A percentile compares a stretch with the other conserved stretches of the same genome.
These are phyloP conservation scores for Clistopyga incitator DNA, from an alignment of 2,888 invertebrate species.

Conservation along the genomic window DNA sequence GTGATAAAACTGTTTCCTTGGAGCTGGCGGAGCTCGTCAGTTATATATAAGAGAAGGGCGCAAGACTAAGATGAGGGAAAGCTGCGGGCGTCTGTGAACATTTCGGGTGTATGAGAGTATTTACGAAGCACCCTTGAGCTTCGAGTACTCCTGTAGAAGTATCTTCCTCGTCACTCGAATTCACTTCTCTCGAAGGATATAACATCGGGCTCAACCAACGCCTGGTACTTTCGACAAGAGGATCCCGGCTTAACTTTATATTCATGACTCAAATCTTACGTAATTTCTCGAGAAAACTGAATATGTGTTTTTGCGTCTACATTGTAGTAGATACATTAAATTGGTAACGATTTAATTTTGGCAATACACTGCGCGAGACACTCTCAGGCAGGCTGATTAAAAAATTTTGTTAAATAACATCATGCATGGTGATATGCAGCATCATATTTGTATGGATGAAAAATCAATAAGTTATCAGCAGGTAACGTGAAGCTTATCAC, in stretches of 20 bases:
- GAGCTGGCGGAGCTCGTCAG: neutral
- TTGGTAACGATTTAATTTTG: neutral
- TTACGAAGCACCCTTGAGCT: conserved; percentile 49
- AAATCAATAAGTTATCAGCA: neutral
- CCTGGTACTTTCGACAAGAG: conserved; percentile 2
- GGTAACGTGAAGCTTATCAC: neutral
- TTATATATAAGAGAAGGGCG: conserved; percentile 11
- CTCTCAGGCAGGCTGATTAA: neutral
- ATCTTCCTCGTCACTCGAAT: conserved; percentile 47
- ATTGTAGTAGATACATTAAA: too few relatives aligned
- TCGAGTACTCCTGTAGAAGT: conserved; percentile 39
- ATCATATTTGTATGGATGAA: neutral
- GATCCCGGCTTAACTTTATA: conserved; percentile 38
- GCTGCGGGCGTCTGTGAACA: conserved; percentile 19
- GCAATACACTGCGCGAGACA: neutral
- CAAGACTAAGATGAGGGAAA: neutral
- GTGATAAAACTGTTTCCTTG: conserved; percentile 29
- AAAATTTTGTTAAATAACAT: neutral
- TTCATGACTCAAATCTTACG: conserved; percentile 40
- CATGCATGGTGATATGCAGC: neutral
- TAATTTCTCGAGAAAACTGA: conserved; percentile 10
- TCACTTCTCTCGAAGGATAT: conserved; percentile 33
- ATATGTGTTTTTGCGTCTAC: conserved; percentile 2
- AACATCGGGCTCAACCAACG: neutral
- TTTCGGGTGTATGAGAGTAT: conserved; percentile 50